Conservation (phyloP, 1,140 invertebrate genomes). For the Lysiphlebus fabarum region DNA sequence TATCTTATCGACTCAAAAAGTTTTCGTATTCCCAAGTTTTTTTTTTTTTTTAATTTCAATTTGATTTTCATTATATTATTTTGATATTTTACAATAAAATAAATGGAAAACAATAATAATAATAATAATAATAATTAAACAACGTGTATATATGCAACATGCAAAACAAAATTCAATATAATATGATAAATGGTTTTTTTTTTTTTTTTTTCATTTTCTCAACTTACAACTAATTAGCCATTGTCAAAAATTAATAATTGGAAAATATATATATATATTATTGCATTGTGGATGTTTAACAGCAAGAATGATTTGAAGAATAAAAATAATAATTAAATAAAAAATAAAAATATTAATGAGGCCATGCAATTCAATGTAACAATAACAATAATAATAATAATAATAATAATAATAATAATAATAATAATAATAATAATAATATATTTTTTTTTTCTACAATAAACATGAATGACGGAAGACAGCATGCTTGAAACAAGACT, state of each 20-base stretch:
- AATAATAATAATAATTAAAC: slow-evolving; percentile 50
- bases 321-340: too few species aligned
- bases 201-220: slow-evolving; percentile 6
- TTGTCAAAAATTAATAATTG: slow-evolving; percentile 2
- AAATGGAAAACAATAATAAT: neutral
- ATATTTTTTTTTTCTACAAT: neutral
- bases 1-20: too few species aligned
- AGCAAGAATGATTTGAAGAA: too few species aligned
- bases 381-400: too few species aligned
- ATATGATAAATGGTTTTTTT: slow-evolving; percentile 13
- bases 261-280: too few species aligned
- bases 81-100: too few species aligned
- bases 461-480: neutral
- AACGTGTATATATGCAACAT: slow-evolving; percentile 50
- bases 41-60: neutral
- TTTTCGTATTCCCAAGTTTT: too few species aligned
- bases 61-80: too few species aligned
- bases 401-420: slow-evolving; percentile 27
- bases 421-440: slow-evolving; percentile 12
- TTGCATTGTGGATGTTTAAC: too few species aligned
- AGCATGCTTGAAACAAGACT: neutral
- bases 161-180: slow-evolving; percentile 46
- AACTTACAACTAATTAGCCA: slow-evolving; percentile 2
- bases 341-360: too few species aligned
- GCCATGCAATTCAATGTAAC: slow-evolving; percentile 20